These are phyloP conservation scores for Coluber constrictor DNA, from an alignment of 2,797 vertebrate species.

Conservation along the genomic window DNA sequence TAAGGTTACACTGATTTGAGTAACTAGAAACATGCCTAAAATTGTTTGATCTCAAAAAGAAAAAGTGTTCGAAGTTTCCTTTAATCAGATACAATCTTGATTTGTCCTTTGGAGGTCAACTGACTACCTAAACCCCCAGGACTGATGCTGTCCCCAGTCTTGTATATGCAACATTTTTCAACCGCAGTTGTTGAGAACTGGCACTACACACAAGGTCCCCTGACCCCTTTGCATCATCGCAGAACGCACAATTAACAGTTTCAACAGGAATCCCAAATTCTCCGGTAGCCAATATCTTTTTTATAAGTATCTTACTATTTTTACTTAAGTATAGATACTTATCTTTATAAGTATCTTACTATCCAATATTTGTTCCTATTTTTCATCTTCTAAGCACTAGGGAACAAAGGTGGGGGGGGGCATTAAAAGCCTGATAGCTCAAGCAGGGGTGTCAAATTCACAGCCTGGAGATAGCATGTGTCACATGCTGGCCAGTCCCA, in stretches of 20 bases:
- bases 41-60: background rate
- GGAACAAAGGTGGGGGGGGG: accelerated
- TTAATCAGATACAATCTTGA: background rate
- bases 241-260: background rate
- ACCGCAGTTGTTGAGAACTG: background rate
- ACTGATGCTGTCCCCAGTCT: background rate
- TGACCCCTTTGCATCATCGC: background rate
- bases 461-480: no score
- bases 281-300: background rate
- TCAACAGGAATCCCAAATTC: background rate
- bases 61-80: background rate
- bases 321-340: no score
- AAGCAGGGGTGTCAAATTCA: no score
- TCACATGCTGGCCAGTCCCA: no score
- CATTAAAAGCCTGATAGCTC: background rate
- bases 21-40: background rate
- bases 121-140: background rate
- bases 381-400: background rate
- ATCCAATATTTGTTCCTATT: background rate
- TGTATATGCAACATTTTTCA: background rate
- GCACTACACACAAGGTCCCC: background rate
- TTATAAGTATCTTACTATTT: background rate
- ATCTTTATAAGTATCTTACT: background rate
- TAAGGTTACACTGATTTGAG: no score
- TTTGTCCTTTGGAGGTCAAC: background rate